phyloP scores from a whole-genome alignment of 2,113 vertebrate species.

The Sapajus apella region DNA sequence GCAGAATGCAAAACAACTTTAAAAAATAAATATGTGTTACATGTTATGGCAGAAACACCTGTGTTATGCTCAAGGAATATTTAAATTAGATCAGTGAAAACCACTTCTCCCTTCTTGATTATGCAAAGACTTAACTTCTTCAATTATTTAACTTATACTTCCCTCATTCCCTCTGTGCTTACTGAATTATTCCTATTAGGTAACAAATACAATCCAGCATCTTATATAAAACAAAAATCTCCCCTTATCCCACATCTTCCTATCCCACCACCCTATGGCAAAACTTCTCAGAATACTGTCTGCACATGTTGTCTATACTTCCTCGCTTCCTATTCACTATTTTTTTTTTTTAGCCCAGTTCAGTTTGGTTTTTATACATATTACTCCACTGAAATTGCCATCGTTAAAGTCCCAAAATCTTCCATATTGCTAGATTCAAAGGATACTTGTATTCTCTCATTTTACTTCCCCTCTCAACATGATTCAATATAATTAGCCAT shows the following conservation, averaged over 20 bases:
- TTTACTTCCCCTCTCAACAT: neutral
- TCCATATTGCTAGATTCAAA: neutral
- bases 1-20: neutral
- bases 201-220: neutral
- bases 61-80: neutral
- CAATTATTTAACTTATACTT: neutral
- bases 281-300: neutral
- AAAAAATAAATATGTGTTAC: neutral
- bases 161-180: neutral
- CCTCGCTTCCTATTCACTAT: neutral
- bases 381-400: neutral
- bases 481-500: neutral
- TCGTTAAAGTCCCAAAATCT: neutral
- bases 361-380: neutral
- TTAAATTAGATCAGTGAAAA: neutral
- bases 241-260: neutral
- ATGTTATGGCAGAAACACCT: neutral
- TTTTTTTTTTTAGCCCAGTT: neutral
- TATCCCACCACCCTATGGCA: neutral
- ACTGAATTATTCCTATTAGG: neutral
- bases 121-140: neutral
- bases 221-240: neutral
- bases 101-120: neutral
- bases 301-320: neutral
- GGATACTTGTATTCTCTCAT: neutral